Conservation (phyloP, 2,797 vertebrate genomes). For the Mus spretus region DNA sequence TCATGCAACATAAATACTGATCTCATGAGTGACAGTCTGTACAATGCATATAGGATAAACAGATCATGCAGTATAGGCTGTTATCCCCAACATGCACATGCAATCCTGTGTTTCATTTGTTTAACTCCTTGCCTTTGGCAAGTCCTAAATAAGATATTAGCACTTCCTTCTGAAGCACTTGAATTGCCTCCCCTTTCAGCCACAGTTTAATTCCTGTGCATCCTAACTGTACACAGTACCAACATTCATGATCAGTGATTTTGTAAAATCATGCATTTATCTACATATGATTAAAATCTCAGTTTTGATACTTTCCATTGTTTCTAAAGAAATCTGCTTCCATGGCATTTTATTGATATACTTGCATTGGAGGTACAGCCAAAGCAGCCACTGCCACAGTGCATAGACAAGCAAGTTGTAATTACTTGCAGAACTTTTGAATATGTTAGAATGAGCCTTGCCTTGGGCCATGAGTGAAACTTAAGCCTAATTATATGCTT, state of each 20-base stretch:
- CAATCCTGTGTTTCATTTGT: not conserved
- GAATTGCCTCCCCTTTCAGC: not conserved
- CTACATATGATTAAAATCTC: not conserved
- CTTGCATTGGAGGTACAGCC: not conserved
- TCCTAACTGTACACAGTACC: not conserved
- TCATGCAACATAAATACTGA: not conserved
- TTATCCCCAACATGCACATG: not conserved
- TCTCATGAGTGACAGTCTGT: not conserved
- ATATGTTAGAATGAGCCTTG: conserved; percentile 38
- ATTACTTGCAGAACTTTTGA: conserved; percentile 72
- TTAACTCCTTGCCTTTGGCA: not conserved
- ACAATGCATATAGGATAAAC: not conserved
- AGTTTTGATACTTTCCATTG: not conserved
- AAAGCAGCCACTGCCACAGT: conserved; percentile 8
- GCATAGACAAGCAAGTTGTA: conserved; percentile 47
- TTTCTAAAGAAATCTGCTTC: conserved; percentile 4
- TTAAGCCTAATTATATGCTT: conserved; percentile 76
- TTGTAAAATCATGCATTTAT: not conserved
- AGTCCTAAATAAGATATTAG: not conserved
- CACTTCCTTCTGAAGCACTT: not conserved
- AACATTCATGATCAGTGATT: not conserved
- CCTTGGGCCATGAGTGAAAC: conserved; percentile 58
- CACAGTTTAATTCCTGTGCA: not conserved
- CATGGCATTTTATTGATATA: conserved; percentile 37
- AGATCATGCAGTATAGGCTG: rapidly evolving